A percentile compares a stretch with the other conserved stretches of the same genome.
Conservation (phyloP, 2,888 invertebrate species). For the Thymelicus sylvestris region DNA sequence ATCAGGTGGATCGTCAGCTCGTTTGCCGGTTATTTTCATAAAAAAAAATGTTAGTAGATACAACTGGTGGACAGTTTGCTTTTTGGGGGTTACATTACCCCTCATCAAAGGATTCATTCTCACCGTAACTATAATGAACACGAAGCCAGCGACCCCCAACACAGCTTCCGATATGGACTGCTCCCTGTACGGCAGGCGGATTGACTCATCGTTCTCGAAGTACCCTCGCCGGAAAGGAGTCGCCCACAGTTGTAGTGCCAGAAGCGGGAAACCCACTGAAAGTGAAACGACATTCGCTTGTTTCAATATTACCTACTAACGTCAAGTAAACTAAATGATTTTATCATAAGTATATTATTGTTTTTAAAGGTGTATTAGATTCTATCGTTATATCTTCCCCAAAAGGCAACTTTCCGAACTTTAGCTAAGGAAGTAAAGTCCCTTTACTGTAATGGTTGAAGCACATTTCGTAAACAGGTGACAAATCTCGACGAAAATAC, state of each 20-base stretch:
- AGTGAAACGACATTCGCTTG: conserved; percentile 46
- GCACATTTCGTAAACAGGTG: not conserved
- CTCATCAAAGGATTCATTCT: conserved; percentile 38
- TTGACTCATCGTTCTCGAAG: conserved; percentile 94
- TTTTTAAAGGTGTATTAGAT: too few relatives aligned
- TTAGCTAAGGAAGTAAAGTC: too few relatives aligned
- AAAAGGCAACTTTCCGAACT: too few relatives aligned
- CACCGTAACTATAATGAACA: conserved; percentile 64
- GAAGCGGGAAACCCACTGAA: conserved; percentile 89
- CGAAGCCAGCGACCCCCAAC: conserved; percentile 89
- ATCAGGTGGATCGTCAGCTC: too few relatives aligned
- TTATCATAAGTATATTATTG: too few relatives aligned
- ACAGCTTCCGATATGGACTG: conserved; percentile 89
- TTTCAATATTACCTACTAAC: not conserved
- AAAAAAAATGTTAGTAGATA: too few relatives aligned
- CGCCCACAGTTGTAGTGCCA: conserved; percentile 87
- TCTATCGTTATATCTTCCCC: too few relatives aligned
- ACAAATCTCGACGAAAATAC: not conserved
- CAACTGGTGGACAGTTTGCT: too few relatives aligned
- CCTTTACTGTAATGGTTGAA: too few relatives aligned
- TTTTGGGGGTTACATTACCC: too few relatives aligned
- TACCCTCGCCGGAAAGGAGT: conserved; percentile 92
- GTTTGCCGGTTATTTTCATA: too few relatives aligned
- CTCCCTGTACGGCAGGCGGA: conserved; percentile 91
- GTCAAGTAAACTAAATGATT: too few relatives aligned